Base-by-base conservation (phyloP, 37 sponge, comb jelly and placozoan species). In the Aphrocallistes beatrix region DNA sequence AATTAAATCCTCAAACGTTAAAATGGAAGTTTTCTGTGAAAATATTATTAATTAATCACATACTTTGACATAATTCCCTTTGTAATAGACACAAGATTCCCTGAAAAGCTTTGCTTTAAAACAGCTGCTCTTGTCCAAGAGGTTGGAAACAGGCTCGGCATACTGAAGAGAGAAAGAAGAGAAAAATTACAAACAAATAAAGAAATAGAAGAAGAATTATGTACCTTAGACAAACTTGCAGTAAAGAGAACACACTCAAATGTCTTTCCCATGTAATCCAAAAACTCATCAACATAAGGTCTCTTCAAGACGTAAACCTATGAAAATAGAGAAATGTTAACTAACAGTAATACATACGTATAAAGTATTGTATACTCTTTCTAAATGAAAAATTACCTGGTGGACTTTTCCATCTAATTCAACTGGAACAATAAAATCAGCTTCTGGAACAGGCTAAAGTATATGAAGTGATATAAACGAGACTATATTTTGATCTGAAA, bases 211-310 rank as follows among this genome's bases (percentile, higher is more conserved):
- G 8, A 82, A 82, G 37, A 9, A 82, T 36, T 37, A 82, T 8
- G 25, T 34, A 96, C 96, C 91, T 98, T 98, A 1, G 99, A 87
- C 51, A 98, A 82, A 87, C 94, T 94, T 1, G 99, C 99, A 19
- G 99, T 98, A 85, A 98, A 98, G 36, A 98, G 87, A 21, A 98
- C 90, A 51, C 99, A 98, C 85, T 98, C 99, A 86, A 95, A 98
- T 88, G 94, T 87, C 47, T 98, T 90, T 69, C 94, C 99, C 93
- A 98, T 95, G 47, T 93, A 88, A 36, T 84, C 82, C 38, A 98
- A 86, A 82, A 98, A 98, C 89, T 98, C 93, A 60, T 98, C 99
- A 39, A 95, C 94, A 81, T 92, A 84, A 3, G 99, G 99, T 84
- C 99, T 91, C 91, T 98, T 98, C 34, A 95, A 87, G 1, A 98